Evolutionary conservation across 2,113 vertebrate species (phyloP).

Genomic region (Aspidoscelis tigris): DNA sequence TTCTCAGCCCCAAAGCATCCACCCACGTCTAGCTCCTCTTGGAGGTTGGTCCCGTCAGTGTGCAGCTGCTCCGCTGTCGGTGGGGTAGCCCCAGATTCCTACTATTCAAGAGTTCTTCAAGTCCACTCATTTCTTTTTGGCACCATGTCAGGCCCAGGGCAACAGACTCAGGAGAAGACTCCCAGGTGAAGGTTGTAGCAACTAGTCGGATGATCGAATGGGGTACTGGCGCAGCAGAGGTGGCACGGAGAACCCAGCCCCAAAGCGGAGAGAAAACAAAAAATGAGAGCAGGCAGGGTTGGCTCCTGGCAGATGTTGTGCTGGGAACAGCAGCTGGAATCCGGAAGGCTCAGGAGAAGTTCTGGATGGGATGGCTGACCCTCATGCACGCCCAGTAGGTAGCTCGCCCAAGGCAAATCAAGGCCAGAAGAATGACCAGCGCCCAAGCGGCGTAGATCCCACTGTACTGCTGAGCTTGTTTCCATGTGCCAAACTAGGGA

Average conservation of each 20-base stretch:
- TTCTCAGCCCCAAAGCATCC: background rate
- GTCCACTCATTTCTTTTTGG: background rate
- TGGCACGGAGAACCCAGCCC: background rate
- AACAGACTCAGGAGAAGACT: background rate
- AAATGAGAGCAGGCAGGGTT: background rate
- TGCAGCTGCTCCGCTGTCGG: background rate
- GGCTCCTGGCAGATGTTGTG: background rate
- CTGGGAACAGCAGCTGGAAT: slow-evolving; percentile 3
- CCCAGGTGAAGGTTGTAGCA: background rate
- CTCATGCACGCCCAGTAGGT: slow-evolving; percentile 89
- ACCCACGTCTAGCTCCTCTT: background rate
- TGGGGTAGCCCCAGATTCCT: background rate
- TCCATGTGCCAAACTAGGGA: slow-evolving; percentile 86
- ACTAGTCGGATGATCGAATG: background rate
- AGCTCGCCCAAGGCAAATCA: slow-evolving; percentile 85
- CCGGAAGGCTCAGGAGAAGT: slow-evolving; percentile 73
- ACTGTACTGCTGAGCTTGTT: slow-evolving; percentile 78
- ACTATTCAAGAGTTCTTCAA: background rate
- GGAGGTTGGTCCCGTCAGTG: background rate
- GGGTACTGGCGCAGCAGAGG: background rate
- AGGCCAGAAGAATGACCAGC: slow-evolving; percentile 81
- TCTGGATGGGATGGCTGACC: slow-evolving; percentile 79
- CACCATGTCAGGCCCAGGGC: background rate
- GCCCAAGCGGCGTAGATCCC: slow-evolving; percentile 92
- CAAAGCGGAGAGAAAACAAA: background rate